Conservation (phyloP, 2,888 invertebrate genomes). For the Neoscelio sp. region DNA sequence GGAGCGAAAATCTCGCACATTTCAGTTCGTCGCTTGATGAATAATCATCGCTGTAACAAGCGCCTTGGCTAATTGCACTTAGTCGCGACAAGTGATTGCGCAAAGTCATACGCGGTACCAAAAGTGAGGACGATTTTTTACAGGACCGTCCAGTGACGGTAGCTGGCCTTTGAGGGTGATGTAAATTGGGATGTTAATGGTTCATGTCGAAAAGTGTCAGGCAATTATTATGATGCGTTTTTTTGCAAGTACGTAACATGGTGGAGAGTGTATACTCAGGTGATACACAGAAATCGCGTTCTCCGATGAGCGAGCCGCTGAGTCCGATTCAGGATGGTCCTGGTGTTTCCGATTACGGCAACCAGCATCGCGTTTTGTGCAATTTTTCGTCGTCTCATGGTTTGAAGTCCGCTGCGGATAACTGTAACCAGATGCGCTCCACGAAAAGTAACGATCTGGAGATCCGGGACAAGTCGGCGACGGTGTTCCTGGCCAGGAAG, state of each 20-base stretch:
- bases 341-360: conserved; percentile 73
- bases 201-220: too few relatives aligned
- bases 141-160: too few relatives aligned
- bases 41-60: too few relatives aligned
- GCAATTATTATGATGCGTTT: neutral
- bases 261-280: conserved; percentile 81
- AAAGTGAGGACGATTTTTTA: too few relatives aligned
- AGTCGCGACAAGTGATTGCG: too few relatives aligned
- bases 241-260: conserved; percentile 70
- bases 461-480: conserved; percentile 19
- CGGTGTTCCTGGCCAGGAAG: conserved; percentile 69
- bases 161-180: too few relatives aligned
- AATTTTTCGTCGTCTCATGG: conserved; percentile 77
- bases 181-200: too few relatives aligned
- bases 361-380: conserved; percentile 74
- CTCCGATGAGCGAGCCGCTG: conserved; percentile 81
- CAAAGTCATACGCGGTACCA: too few relatives aligned
- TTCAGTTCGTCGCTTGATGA: too few relatives aligned
- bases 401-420: conserved; percentile 70
- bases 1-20: too few relatives aligned
- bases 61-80: too few relatives aligned
- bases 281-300: conserved; percentile 80
- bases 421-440: conserved; percentile 16
- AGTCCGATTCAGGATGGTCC: conserved; percentile 78
- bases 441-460: conserved; percentile 57